A percentile compares a stretch with the other conserved stretches of the same genome.
phyloP scores from a whole-genome alignment of 1,140 invertebrate genomes.

The Temnothorax curvispinosus region DNA sequence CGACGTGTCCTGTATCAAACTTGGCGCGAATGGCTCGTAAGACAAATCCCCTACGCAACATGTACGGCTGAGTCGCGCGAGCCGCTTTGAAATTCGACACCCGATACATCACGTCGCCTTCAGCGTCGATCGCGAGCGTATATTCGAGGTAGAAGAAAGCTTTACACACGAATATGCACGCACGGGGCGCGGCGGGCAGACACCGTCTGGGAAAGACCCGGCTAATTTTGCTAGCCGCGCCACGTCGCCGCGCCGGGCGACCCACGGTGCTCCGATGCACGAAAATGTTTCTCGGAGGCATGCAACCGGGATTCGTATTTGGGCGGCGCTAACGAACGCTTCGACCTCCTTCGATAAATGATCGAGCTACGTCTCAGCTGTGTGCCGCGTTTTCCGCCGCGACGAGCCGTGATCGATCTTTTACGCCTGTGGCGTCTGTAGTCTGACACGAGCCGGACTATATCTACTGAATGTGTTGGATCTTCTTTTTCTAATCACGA shows the following conservation, averaged over 20 bases:
- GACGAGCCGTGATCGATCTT: constrained; percentile 12
- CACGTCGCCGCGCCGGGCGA: constrained; percentile 43
- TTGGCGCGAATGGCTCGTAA: constrained; percentile 40
- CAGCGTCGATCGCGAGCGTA: constrained; percentile 11
- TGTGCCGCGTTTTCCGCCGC: background rate
- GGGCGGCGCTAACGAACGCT: constrained; percentile 27
- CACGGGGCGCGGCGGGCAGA: constrained; percentile 59
- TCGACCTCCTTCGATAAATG: constrained; percentile 60
- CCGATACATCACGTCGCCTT: constrained; percentile 15
- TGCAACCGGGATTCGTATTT: constrained; percentile 58
- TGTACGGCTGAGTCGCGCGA: background rate
- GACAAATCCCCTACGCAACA: background rate
- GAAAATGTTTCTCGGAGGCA: constrained; percentile 64
- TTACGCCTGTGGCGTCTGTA: background rate
- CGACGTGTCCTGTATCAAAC: constrained; percentile 61
- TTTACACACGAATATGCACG: constrained; percentile 53
- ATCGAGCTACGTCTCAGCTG: background rate
- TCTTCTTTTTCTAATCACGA: background rate
- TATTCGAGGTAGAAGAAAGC: constrained; percentile 61
- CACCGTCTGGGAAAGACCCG: constrained; percentile 77
- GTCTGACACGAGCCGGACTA: constrained; percentile 36
- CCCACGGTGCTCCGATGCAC: constrained; percentile 45
- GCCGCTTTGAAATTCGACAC: constrained; percentile 60
- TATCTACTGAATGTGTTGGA: constrained; percentile 24
- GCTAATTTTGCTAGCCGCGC: constrained; percentile 78